phyloP scores from a whole-genome alignment of 2,888 invertebrate genomes.

The Drosophila lacicola region DNA sequence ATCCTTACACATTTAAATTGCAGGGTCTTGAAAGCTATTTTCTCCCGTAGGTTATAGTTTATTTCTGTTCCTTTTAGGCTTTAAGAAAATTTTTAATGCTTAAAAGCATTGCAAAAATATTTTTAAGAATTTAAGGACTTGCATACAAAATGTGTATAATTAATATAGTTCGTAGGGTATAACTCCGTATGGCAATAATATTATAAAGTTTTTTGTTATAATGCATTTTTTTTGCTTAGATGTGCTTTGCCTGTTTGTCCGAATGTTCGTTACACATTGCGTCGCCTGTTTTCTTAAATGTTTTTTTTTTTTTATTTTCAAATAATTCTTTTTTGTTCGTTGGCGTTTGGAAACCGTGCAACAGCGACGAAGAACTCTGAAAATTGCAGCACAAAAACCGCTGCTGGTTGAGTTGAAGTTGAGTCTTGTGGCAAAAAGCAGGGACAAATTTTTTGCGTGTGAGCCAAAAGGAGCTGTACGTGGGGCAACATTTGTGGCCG shows the following conservation, averaged over 20 bases:
- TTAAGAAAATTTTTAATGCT: not conserved
- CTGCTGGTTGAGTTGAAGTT: conserved; percentile 35
- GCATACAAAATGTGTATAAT: too few species aligned
- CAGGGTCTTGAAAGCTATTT: too few species aligned
- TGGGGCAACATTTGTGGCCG: conserved; percentile 33
- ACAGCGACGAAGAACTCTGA: conserved; percentile 42
- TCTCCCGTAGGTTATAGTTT: too few species aligned
- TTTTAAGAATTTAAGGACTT: too few species aligned
- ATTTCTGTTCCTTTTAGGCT: not conserved
- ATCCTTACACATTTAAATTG: too few species aligned
- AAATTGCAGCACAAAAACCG: conserved; percentile 47
- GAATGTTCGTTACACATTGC: conserved; percentile 51
- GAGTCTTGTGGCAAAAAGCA: conserved; percentile 42
- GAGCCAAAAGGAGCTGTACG: conserved; percentile 34
- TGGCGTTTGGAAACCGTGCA: conserved; percentile 76
- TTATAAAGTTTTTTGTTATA: conserved; percentile 8
- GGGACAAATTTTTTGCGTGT: conserved; percentile 43
- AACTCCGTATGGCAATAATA: not conserved
- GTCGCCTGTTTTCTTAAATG: conserved; percentile 28
- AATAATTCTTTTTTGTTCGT: conserved; percentile 36
- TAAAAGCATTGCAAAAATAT: not conserved
- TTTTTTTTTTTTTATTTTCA: conserved; percentile 22
- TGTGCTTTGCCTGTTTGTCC: conserved; percentile 47
- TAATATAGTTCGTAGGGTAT: conserved; percentile 16
- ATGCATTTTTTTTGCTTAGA: conserved; percentile 35